Evolutionary conservation across 1,140 invertebrate species (phyloP), one percentile per base, ranked within the genome.

Genomic region (Cyclina sinensis): DNA sequence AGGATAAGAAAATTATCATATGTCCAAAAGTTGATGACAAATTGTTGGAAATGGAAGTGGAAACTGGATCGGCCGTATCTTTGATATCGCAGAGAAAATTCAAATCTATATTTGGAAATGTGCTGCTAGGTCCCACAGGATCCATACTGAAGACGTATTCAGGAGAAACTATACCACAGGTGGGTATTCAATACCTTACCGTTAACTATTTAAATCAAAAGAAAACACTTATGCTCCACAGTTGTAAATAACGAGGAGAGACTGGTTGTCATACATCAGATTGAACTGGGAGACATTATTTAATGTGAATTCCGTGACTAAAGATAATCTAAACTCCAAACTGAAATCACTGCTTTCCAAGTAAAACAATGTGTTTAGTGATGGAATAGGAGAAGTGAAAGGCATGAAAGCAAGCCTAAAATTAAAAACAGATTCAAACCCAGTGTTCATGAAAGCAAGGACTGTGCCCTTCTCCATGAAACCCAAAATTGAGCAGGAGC

Each of bases 401-500:
- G 78, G 57, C 9, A 57, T 88, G 7, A 59, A 90, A 62, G 89
- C 74, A 39, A 68, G 84, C 4, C 48, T 86, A 14, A 83, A 18
- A 30, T 9, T 91, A 37, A 80, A 90, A 62, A n/a, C 3, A 46
- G 57, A 89, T 24, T 39, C 79, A 57, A 27, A 14, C 46, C 86
- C 83, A 0, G 57, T 54, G 24, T 91, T 88, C 57, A 16, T 62
- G 2, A 89, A 87, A 65, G 59, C 87, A 21, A 57, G 88, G 39
- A 90, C 93, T 21, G 90, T 96, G 30, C 94, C 95, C 9, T 95
- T 94, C 86, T 94, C 95, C 12, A 73, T 96, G 0, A 92, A 90
- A 88, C 81, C 92, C 14, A 81, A 89, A 37, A 65, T 88, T 43
- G 81, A 85, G 57, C 27, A n/a, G 21, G 86, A 88, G 62, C 32